Evolutionary conservation across 2,113 vertebrate genomes (phyloP).

Genomic region (Plotosus lineatus): DNA sequence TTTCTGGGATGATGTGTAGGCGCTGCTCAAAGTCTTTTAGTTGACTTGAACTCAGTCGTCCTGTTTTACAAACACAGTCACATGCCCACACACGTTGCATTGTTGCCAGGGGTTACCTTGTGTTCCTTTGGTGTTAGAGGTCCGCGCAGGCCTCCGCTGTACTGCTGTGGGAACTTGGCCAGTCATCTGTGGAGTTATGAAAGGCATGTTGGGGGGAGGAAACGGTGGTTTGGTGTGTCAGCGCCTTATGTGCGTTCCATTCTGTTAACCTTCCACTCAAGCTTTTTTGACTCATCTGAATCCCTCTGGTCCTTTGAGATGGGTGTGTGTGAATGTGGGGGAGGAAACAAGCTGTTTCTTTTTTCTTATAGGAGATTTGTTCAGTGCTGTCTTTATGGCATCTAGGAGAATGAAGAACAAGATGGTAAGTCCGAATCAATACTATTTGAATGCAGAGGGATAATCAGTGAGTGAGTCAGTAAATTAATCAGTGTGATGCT

Average conservation of each 20-base stretch:
- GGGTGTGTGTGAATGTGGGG: constrained; percentile 48
- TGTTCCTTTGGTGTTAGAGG: constrained; percentile 14
- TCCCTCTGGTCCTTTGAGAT: constrained; percentile 56
- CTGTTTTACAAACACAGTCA: neutral
- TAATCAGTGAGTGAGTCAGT: neutral
- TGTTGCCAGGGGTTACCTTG: constrained; percentile 3
- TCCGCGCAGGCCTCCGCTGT: constrained; percentile 56
- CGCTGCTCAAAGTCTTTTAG: constrained; percentile 9
- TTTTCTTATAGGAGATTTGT: constrained; percentile 42
- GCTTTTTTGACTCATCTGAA: constrained; percentile 59
- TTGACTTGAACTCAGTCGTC: constrained; percentile 6
- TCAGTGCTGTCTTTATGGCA: constrained; percentile 36
- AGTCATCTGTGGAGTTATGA: constrained; percentile 73
- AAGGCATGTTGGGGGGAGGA: constrained; percentile 74
- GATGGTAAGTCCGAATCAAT: constrained; percentile 56
- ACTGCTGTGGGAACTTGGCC: constrained; percentile 75
- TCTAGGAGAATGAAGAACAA: constrained; percentile 27
- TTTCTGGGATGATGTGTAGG: neutral
- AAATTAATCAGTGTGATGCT: neutral
- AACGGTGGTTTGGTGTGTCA: constrained; percentile 73
- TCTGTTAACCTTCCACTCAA: constrained; percentile 60
- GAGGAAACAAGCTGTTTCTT: constrained; percentile 43
- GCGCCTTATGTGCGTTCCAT: constrained; percentile 65
- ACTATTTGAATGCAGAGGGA: neutral
- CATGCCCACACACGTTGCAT: neutral